Evolutionary conservation across 1,140 invertebrate genomes (phyloP).

Genomic region (Lamellibrachia luymesi): DNA sequence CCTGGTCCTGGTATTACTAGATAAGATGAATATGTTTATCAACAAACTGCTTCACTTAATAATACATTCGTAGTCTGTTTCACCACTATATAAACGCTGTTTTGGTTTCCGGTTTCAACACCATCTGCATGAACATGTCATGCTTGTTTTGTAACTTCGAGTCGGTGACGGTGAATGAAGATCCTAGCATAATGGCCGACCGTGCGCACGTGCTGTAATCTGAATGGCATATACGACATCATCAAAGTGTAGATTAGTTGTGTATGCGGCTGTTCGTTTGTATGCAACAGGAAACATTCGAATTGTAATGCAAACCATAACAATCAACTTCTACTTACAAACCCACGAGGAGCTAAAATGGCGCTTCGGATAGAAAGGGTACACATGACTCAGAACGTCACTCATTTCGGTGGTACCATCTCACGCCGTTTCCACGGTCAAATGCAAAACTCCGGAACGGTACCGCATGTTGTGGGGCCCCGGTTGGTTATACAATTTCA

Average conservation of each 20-base stretch:
- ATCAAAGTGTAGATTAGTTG: neutral
- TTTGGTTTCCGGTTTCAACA: neutral
- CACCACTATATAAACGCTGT: neutral
- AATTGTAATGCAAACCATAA: neutral
- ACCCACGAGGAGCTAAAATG: neutral
- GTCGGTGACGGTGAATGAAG: neutral
- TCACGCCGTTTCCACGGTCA: neutral
- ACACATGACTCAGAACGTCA: neutral
- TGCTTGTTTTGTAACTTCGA: constrained; percentile 1
- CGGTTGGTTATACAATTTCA: too few relatives aligned
- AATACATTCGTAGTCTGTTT: neutral
- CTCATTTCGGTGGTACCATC: neutral
- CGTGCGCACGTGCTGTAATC: neutral
- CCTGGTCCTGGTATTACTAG: neutral
- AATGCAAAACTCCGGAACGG: neutral
- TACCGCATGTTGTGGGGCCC: neutral
- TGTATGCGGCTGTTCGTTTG: neutral
- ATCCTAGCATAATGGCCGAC: neutral
- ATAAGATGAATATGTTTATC: neutral
- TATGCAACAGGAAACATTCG: neutral
- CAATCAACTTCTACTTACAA: constrained; percentile 1
- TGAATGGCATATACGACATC: neutral
- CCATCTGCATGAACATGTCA: neutral
- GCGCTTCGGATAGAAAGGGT: neutral
- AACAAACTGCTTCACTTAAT: neutral